Evolutionary conservation across 2,888 invertebrate species (phyloP).

Genomic region (Mechanitis mazaeus): DNA sequence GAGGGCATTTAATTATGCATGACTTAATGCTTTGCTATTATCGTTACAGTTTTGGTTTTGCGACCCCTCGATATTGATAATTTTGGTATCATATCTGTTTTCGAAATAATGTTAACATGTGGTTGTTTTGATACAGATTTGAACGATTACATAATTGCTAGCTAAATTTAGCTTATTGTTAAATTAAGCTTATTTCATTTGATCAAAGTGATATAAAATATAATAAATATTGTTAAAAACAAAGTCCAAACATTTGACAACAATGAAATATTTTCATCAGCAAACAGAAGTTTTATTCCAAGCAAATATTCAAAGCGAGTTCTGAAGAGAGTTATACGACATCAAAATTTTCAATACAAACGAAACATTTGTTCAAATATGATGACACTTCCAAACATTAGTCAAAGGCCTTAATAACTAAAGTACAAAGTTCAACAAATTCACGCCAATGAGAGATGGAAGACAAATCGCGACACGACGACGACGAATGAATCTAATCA

Average conservation of each 20-base stretch:
- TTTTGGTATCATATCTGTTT: slow-evolving; percentile 11
- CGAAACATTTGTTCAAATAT: slow-evolving; percentile 19
- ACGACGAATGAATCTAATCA: slow-evolving; percentile 23
- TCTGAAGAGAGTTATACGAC: slow-evolving; percentile 1
- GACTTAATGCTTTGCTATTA: slow-evolving; percentile 30
- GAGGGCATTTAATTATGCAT: slow-evolving; percentile 36
- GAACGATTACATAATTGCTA: background rate
- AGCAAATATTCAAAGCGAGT: background rate
- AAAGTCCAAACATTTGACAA: background rate
- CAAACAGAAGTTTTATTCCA: background rate
- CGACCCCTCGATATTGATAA: slow-evolving; percentile 13
- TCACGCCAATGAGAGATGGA: slow-evolving; percentile 14
- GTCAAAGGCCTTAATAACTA: slow-evolving; percentile 23
- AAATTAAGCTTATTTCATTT: too few species aligned
- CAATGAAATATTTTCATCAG: background rate
- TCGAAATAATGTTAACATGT: slow-evolving; percentile 1
- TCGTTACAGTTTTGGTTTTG: slow-evolving; percentile 23
- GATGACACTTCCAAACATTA: slow-evolving; percentile 18
- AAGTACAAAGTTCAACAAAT: slow-evolving; percentile 26
- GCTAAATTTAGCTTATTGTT: too few species aligned
- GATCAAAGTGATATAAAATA: too few species aligned
- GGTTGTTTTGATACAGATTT: slow-evolving; percentile 13
- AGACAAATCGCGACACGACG: slow-evolving; percentile 19
- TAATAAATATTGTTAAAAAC: background rate
- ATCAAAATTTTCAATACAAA: slow-evolving; percentile 6